These are phyloP conservation scores for Sebastes aleutianus DNA, from an alignment of 2,797 vertebrate genomes.

Conservation along the genomic window DNA sequence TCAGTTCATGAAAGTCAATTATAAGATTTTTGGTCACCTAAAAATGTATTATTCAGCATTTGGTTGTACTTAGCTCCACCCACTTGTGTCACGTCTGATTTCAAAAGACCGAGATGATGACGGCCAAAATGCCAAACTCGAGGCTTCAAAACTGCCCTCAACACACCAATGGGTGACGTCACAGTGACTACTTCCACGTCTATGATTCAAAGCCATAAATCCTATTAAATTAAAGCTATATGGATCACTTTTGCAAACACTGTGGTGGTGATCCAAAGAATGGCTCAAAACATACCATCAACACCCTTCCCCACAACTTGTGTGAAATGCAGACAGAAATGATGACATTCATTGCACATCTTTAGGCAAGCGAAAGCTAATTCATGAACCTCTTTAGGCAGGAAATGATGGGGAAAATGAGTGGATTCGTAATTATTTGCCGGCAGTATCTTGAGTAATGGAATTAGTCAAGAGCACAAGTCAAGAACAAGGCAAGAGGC, in stretches of 20 bases:
- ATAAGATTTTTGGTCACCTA: accelerated
- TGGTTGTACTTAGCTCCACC: too few species aligned
- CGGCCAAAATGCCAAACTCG: too few species aligned
- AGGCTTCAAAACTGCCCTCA: too few species aligned
- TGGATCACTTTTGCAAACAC: neutral
- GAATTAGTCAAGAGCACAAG: conserved; percentile 12
- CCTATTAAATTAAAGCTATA: neutral
- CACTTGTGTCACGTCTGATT: too few species aligned
- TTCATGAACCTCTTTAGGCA: conserved; percentile 21
- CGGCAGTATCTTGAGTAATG: conserved; percentile 29
- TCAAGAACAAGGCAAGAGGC: conserved; percentile 7
- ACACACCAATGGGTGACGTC: too few species aligned
- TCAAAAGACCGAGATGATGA: accelerated
- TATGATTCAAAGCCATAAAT: too few species aligned
- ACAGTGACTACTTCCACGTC: too few species aligned
- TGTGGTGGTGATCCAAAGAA: neutral
- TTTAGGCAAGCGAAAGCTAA: neutral
- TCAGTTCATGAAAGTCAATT: too few species aligned
- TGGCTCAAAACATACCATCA: neutral
- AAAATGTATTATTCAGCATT: too few species aligned
- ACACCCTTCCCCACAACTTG: neutral
- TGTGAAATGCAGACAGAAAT: neutral
- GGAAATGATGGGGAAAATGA: conserved; percentile 30
- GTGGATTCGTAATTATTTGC: conserved; percentile 31
- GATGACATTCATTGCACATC: conserved; percentile 13